A percentile compares a stretch with the other conserved stretches of the same genome.
Evolutionary conservation across 2,888 invertebrate genomes (phyloP).

Genomic region (Metellina segmentata): DNA sequence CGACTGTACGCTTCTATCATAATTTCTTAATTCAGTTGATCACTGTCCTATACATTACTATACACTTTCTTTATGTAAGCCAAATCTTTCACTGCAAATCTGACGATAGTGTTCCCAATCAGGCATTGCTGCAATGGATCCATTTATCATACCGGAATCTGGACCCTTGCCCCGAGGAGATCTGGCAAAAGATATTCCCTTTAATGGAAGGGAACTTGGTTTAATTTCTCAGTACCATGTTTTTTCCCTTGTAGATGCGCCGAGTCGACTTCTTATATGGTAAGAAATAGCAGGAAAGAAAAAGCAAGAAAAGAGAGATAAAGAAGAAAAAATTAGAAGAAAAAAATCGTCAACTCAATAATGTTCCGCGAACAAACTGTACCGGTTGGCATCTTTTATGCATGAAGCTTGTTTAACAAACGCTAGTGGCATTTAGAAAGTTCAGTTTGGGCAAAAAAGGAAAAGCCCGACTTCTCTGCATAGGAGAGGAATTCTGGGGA

Average conservation of each 20-base stretch:
- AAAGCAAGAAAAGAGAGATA: slow-evolving; percentile 11
- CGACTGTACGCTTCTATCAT: no score
- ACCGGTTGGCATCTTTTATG: slow-evolving; percentile 66
- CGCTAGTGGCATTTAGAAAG: slow-evolving; percentile 69
- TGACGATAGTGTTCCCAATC: neutral
- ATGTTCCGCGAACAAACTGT: slow-evolving; percentile 52
- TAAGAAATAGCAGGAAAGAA: slow-evolving; percentile 40
- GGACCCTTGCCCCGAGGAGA: slow-evolving; percentile 13
- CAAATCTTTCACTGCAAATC: neutral
- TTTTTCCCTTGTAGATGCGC: slow-evolving; percentile 1
- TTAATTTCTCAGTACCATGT: slow-evolving; percentile 54
- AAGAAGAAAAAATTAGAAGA: slow-evolving; percentile 36
- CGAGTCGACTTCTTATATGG: slow-evolving; percentile 5
- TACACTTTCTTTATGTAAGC: no score
- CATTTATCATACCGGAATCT: slow-evolving; percentile 10
- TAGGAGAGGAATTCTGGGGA: slow-evolving; percentile 29
- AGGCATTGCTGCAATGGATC: neutral
- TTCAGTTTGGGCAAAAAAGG: slow-evolving; percentile 37
- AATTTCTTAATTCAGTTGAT: no score
- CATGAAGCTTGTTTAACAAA: slow-evolving; percentile 69
- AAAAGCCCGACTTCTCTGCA: slow-evolving; percentile 41
- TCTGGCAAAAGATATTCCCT: slow-evolving; percentile 34
- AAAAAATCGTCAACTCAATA: slow-evolving; percentile 62
- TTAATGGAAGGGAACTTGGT: slow-evolving; percentile 50
- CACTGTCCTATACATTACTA: no score